Base-by-base conservation (phyloP, 2,797 vertebrate genomes). In the Labroides dimidiatus region DNA sequence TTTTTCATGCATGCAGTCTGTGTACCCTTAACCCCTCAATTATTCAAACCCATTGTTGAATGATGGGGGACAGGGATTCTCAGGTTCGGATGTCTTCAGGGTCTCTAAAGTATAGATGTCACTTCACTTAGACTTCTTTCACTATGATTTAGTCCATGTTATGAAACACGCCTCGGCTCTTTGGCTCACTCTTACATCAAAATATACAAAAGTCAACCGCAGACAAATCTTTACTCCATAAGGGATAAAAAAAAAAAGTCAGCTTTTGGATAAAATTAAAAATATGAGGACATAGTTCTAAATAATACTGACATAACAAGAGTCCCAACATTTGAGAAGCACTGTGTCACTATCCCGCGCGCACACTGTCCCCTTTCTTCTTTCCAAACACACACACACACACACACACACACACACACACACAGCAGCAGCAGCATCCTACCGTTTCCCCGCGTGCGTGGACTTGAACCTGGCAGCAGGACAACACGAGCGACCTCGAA, bases 391-490 rank as follows among this genome's bases (percentile, higher is more conserved):
- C 10, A 39, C 37, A 39, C 37, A 37, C 36, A 10, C 9, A 37
- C 36, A 37, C 36, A 37, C 36, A 17, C 7, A 21, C 13, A 70
- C 30, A 30, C 53, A 55, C 39, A n/a, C n/a, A n/a, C n/a, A n/a
- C n/a, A n/a, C n/a, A n/a, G n/a, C n/a, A n/a, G n/a, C n/a, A 75
- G 33, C 54, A 58, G 74, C 30, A 45, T 75, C 87, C 51, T 87
- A 91, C 90, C 81, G 75, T 69, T 58, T 71, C 48, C 17, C 69
- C 39, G 55, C 66, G 20, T 71, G 64, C 69, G 47, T 30, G 53
- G 72, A 76, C 81, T 76, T 52, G 76, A 70, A 81, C 74, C 49
- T 8, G 53, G 69, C 70, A 60, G 78, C 68, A 3, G 64, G 47
- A 47, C 45, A 42, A 62, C 54, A 57, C 55, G 4, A 37, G 23